Conservation (phyloP, 2,797 vertebrate species). For the Paedocypris micromegethes region DNA sequence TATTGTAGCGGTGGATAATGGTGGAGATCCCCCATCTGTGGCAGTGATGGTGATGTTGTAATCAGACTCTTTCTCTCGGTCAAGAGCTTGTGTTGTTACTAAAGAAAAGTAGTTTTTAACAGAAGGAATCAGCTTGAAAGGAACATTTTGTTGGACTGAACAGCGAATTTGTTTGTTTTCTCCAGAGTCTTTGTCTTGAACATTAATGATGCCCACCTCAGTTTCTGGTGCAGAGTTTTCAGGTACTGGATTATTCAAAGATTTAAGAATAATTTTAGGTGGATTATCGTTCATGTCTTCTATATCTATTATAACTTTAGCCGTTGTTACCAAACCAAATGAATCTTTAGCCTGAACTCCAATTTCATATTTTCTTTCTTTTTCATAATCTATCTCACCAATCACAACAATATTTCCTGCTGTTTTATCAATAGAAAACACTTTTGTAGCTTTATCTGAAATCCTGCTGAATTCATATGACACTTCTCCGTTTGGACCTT, state of each 20-base stretch:
- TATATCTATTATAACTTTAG: conserved; percentile 25
- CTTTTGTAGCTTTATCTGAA: conserved; percentile 1
- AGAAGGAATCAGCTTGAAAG: conserved; percentile 58
- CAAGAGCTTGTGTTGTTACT: conserved; percentile 49
- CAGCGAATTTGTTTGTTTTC: conserved; percentile 39
- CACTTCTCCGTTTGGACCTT: too few species aligned
- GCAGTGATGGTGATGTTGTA: conserved; percentile 55
- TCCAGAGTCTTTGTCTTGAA: conserved; percentile 13
- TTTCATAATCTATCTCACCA: conserved; percentile 21
- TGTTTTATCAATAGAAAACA: conserved; percentile 19
- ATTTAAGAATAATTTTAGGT: conserved; percentile 31
- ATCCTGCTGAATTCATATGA: conserved; percentile 3
- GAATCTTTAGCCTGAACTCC: conserved; percentile 28
- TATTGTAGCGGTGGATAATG: conserved; percentile 28
- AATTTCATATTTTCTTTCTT: conserved; percentile 24
- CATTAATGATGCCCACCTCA: conserved; percentile 43
- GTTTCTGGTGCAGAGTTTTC: conserved; percentile 24
- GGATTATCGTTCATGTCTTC: conserved; percentile 37
- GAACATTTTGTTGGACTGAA: conserved; percentile 36
- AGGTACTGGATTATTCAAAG: conserved; percentile 20
- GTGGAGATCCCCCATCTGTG: conserved; percentile 52
- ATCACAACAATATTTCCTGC: conserved; percentile 11
- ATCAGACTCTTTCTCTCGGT: conserved; percentile 48
- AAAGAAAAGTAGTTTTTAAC: conserved; percentile 61
- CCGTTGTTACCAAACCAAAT: conserved; percentile 16